phyloP scores from a whole-genome alignment of 2,888 invertebrate genomes.

The Lacanobia wlatinum region DNA sequence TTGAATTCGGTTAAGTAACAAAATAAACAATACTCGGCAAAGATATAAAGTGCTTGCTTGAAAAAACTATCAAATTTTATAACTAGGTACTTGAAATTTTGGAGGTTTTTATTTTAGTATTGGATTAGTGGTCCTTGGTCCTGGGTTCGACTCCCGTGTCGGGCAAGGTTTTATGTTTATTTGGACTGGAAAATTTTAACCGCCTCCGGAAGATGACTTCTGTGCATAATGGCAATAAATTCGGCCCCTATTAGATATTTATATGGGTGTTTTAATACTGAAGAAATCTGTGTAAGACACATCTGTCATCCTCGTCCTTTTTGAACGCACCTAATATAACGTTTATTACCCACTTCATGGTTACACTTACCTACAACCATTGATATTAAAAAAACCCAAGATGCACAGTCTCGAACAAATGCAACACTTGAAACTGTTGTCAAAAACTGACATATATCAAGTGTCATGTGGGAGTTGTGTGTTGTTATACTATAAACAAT shows the following conservation, averaged over 20 bases:
- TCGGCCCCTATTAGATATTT: too few species aligned
- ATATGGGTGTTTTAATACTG: not conserved
- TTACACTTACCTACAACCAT: not conserved
- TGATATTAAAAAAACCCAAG: not conserved
- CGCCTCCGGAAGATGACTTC: too few species aligned
- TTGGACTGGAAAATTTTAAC: not conserved
- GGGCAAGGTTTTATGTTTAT: too few species aligned
- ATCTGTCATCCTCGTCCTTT: too few species aligned
- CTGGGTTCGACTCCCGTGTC: not conserved
- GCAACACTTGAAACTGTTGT: too few species aligned
- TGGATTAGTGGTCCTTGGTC: not conserved
- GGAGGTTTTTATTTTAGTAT: not conserved
- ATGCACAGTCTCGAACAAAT: too few species aligned
- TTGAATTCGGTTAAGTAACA: not conserved
- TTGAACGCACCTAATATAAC: too few species aligned
- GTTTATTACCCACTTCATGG: not conserved
- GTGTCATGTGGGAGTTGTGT: too few species aligned
- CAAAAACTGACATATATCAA: too few species aligned
- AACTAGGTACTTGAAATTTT: not conserved
- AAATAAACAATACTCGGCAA: slow-evolving; percentile 16
- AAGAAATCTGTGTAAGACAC: not conserved
- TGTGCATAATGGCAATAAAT: too few species aligned
- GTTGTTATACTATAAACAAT: too few species aligned
- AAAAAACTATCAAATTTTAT: not conserved
- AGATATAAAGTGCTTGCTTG: not conserved